phyloP scores from a whole-genome alignment of 1,140 invertebrate species.

The Zaprionus inermis region DNA sequence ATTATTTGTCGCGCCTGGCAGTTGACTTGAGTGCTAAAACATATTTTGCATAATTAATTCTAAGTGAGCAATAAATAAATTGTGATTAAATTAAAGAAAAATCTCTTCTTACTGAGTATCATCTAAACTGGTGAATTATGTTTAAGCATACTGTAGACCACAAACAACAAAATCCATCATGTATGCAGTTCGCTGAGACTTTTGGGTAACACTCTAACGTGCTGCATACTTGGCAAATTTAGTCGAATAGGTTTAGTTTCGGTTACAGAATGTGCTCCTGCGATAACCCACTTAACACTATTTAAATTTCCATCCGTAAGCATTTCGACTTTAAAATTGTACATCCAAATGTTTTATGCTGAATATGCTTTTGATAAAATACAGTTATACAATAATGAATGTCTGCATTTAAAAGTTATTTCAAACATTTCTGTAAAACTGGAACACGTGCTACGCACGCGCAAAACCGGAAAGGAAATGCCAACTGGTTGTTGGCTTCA shows the following conservation, averaged over 20 bases:
- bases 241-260: not conserved
- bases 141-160: not conserved
- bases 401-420: not conserved
- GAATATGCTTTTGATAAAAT: too few species aligned
- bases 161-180: conserved; percentile 3
- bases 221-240: conserved; percentile 43
- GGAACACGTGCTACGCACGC: not conserved
- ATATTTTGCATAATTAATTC: conserved; percentile 48
- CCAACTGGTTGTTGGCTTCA: not conserved
- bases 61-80: conserved; percentile 72
- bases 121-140: not conserved
- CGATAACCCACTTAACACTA: too few species aligned
- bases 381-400: not conserved
- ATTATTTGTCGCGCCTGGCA: conserved; percentile 51
- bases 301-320: too few species aligned
- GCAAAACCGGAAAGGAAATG: not conserved
- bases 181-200: conserved; percentile 25
- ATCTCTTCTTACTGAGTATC: conserved; percentile 4
- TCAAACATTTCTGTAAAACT: not conserved
- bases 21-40: conserved; percentile 39
- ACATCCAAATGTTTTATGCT: too few species aligned
- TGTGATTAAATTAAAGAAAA: conserved; percentile 62
- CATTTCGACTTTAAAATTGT: too few species aligned
- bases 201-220: conserved; percentile 21
- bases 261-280: not conserved